A percentile compares a stretch with the other conserved stretches of the same genome.
Conservation (phyloP, 2,797 vertebrate species). For the Ammospiza maritima region DNA sequence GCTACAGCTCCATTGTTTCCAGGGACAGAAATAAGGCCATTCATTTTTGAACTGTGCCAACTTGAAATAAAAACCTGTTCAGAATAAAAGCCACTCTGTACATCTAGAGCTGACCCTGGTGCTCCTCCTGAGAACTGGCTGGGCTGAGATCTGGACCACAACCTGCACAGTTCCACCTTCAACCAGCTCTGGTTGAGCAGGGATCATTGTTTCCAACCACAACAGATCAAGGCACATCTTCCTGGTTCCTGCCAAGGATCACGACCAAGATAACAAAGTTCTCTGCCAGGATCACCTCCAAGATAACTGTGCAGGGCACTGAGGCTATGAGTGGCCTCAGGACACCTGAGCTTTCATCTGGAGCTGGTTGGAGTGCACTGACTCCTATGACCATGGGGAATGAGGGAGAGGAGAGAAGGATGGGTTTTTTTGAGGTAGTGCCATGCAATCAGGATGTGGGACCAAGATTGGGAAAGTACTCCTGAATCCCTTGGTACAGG, state of each 20-base stretch:
- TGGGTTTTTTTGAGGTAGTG: neutral
- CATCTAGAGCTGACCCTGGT: neutral
- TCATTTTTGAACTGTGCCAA: neutral
- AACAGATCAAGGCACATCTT: neutral
- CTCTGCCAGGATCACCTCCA: neutral
- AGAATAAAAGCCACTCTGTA: neutral
- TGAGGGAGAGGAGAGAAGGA: neutral
- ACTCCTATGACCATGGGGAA: neutral
- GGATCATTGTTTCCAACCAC: neutral
- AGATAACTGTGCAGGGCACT: neutral
- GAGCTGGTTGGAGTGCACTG: neutral
- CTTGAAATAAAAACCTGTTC: neutral
- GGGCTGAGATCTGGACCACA: neutral
- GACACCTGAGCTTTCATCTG: neutral
- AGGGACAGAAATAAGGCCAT: neutral
- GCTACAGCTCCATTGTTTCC: neutral
- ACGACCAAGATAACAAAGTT: neutral
- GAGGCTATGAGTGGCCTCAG: neutral
- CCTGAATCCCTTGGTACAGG: neutral
- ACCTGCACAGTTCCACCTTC: neutral
- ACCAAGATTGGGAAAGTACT: neutral
- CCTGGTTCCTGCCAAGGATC: neutral
- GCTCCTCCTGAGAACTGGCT: accelerated
- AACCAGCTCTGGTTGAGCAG: neutral
- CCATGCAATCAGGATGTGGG: neutral